Percentiles rank a stretch among this genome's conserved stretches.
Evolutionary conservation across 2,113 vertebrate species (phyloP).

Genomic region (Mus musculus): GRCm39 chr11:6986501-6987000

Average conservation of each 20-base stretch:
- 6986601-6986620: background rate
- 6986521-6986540: background rate
- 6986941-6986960: background rate
- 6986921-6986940: background rate
- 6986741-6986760: background rate
- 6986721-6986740: background rate
- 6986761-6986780: background rate
- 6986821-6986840: too few species aligned
- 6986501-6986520: background rate
- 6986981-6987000: background rate
- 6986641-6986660: background rate
- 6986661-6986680: background rate
- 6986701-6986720: background rate
- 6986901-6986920: background rate
- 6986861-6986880: too few species aligned
- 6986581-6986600: background rate
- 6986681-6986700: background rate
- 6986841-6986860: background rate
- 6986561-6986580: background rate
- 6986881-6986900: background rate
- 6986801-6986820: background rate
- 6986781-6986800: background rate
- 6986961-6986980: background rate
- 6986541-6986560: background rate
- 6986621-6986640: background rate